Base-by-base conservation (phyloP, 2,888 invertebrate genomes). In the Seladonia tumulorum region DNA sequence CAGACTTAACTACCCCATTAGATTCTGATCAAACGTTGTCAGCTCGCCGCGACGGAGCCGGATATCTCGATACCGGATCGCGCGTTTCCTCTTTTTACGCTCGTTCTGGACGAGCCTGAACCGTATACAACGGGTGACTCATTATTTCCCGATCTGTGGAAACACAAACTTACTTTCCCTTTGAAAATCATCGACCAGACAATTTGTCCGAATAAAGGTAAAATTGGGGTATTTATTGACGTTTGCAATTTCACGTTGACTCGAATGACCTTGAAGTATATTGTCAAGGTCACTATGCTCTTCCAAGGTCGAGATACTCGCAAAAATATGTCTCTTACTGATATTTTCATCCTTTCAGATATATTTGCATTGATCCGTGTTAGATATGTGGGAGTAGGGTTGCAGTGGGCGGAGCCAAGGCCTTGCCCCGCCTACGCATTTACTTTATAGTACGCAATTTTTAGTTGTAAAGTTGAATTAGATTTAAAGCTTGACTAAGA, bases 11-110 rank as follows among this genome's bases (percentile, higher is more conserved):
- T 63, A 60, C 63, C 25, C 63, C 14, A 39, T 29, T 49, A 45
- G 42, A 63, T 76, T 63, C 45, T 47, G 63, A 45, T 22, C 35
- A 63, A 63, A 76, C 45, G 25, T 29, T 25, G 42, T 76, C 42
- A 45, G 45, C 22, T 63, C 25, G 57, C 25, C 18, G 42, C 12
- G 12, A 60, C 18, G 45, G 18, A 45, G 22, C 22, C 39, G 68
- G 39, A 22, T 68, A 39, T 68, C 68, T 22, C 39, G 39, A 39
- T 22, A 39, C 68, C 35, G 18, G 22, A 68, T 35, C 39, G 22
- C 5, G 22, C 22, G 39, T 68, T 68, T 39, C 39, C 39, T 35
- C 39, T 68, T 68, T 35, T 22, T 39, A 68, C 68, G 10, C 39
- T 39, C 7, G 22, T 39, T 68, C 35, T 42, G 18, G 18, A 35